These are phyloP conservation scores for Panulirus ornatus DNA, from an alignment of 1,140 invertebrate genomes.

Conservation along the genomic window DNA sequence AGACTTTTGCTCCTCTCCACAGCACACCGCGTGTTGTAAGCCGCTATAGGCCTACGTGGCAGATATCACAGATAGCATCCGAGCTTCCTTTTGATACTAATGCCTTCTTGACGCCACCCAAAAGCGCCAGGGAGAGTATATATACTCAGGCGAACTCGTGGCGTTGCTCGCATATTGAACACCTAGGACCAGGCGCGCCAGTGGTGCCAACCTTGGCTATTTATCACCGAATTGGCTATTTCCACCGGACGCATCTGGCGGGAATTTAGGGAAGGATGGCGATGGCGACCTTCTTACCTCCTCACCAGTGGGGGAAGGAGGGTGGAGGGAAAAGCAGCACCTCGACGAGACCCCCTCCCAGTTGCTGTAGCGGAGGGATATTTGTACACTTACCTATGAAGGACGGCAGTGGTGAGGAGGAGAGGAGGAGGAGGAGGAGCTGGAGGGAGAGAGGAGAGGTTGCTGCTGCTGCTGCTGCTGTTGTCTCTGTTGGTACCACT, in stretches of 20 bases:
- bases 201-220: slow-evolving; percentile 64
- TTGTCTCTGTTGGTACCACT: slow-evolving; percentile 60
- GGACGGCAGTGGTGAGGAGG: neutral
- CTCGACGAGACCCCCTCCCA: neutral
- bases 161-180: slow-evolving; percentile 68
- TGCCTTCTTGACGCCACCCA: neutral
- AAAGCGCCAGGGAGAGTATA: slow-evolving; percentile 41
- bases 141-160: slow-evolving; percentile 52
- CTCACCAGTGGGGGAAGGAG: neutral
- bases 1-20: too few relatives aligned
- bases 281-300: slow-evolving; percentile 29
- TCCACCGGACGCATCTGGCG: slow-evolving; percentile 35
- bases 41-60: neutral
- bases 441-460: neutral
- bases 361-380: neutral
- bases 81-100: neutral
- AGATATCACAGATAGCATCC: neutral
- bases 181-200: slow-evolving; percentile 58
- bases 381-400: neutral
- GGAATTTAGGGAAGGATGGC: slow-evolving; percentile 35
- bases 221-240: slow-evolving; percentile 64
- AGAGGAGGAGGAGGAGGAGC: neutral
- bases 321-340: neutral
- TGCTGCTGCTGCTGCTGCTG: slow-evolving; percentile 14
- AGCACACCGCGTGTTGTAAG: too few relatives aligned